Conservation (phyloP, 2,888 invertebrate species). For the Mayetiola destructor region DNA sequence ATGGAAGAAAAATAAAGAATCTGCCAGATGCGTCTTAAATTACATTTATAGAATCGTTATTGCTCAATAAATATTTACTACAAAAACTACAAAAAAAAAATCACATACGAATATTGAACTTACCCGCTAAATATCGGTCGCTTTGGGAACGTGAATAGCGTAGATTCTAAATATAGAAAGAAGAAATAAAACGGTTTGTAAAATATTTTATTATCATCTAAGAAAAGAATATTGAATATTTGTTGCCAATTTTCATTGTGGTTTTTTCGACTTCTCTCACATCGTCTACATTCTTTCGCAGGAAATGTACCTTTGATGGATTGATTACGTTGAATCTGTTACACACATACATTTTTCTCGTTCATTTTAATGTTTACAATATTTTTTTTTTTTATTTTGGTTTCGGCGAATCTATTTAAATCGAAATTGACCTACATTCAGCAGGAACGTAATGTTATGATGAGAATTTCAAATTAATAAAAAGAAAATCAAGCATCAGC, state of each 20-base stretch:
- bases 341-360: too few species aligned
- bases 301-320: too few species aligned
- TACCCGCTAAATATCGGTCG: conserved; percentile 37
- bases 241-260: background rate
- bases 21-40: background rate
- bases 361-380: background rate
- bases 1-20: background rate
- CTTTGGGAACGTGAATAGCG: conserved; percentile 36
- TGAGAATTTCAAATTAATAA: too few species aligned
- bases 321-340: too few species aligned
- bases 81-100: conserved; percentile 1
- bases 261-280: background rate
- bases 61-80: background rate
- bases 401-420: background rate
- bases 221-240: background rate
- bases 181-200: background rate
- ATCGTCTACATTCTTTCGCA: background rate
- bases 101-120: conserved; percentile 20
- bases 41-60: background rate
- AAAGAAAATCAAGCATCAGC: too few species aligned
- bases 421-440: background rate
- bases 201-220: conserved; percentile 8
- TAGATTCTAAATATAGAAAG: conserved; percentile 26
- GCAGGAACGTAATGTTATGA: too few species aligned
- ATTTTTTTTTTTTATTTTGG: background rate